Base-by-base conservation (phyloP, 2,888 invertebrate species). In the Cyaniris semiargus region DNA sequence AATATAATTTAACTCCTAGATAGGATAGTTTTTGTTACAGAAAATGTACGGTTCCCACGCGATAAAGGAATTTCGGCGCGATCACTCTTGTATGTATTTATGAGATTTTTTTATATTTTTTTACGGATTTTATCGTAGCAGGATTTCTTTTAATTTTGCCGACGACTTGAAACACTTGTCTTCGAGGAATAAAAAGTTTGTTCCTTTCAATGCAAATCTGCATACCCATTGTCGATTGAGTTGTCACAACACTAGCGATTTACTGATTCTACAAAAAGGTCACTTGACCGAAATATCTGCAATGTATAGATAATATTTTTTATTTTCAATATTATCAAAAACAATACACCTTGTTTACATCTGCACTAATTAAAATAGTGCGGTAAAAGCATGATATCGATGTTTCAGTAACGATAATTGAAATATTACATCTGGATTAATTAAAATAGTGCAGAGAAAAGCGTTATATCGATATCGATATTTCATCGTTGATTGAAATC, bases 161-260 rank as follows among this genome's bases (percentile, higher is more conserved):
- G 60, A 23, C 27, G 27, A 15, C 23, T 66, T 15, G 27, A 31
- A 66, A 15, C 66, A 5, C 27, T 27, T 15, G 18, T 15, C 66
- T 66, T 66, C 27, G 27, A 27, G 27, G 27, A 15, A 10, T 27
- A 66, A 66, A 66, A 66, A 66, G 13, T 13, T 60, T 31, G 15
- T 66, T 15, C 66, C 66, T 66, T 66, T 66, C 27, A 66, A 66
- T 66, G 66, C 66, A 66, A 66, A 66, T 27, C 27, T 27, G 66
- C 66, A 31, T 66, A 31, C 66, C 66, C 18, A 66, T 66, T 66
- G 66, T 66, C 66, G 27, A 66, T 31, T 66, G 66, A 66, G 66
- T 27, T 66, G 66, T 66, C 66, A 66, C 66, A 66, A 66, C 66
- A 66, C 66, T 66, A 60, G 10, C 10, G 60, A 66, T 66, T 13